Percentiles rank a stretch among this genome's conserved stretches.
Evolutionary conservation across 2,797 vertebrate genomes (phyloP).

Genomic region (Malurus splendens): DNA sequence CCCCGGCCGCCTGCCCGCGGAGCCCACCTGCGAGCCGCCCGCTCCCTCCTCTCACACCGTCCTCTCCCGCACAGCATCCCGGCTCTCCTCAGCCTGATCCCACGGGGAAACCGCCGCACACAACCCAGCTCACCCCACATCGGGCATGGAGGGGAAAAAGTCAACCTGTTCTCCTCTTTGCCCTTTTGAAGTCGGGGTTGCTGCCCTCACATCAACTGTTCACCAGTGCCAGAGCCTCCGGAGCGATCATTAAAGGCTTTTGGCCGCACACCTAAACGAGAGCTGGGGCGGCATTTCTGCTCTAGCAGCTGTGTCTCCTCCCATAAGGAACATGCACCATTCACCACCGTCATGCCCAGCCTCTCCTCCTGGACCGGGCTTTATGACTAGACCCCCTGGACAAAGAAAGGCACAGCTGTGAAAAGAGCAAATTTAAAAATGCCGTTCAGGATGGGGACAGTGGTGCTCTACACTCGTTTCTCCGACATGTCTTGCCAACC

Average conservation of each 20-base stretch:
- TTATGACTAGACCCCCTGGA: background rate
- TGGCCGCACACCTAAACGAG: background rate
- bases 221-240: background rate
- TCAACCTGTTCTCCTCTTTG: background rate
- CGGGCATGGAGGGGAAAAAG: background rate
- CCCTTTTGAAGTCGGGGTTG: background rate
- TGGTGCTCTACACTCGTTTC: background rate
- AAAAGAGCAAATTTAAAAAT: background rate
- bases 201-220: too few species aligned
- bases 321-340: background rate
- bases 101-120: fast-evolving
- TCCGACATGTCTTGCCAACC: background rate
- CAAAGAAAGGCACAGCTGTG: background rate
- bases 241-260: background rate
- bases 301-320: background rate
- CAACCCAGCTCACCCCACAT: fast-evolving
- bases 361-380: background rate
- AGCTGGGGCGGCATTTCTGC: background rate
- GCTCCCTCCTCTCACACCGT: background rate
- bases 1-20: background rate
- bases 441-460: background rate
- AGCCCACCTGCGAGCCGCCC: background rate
- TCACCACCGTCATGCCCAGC: background rate
- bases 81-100: background rate
- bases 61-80: background rate